Evolutionary conservation across 1,140 invertebrate species (phyloP), one percentile per base, ranked within the genome.

Genomic region (Trachymyrmex cornetzi): DNA sequence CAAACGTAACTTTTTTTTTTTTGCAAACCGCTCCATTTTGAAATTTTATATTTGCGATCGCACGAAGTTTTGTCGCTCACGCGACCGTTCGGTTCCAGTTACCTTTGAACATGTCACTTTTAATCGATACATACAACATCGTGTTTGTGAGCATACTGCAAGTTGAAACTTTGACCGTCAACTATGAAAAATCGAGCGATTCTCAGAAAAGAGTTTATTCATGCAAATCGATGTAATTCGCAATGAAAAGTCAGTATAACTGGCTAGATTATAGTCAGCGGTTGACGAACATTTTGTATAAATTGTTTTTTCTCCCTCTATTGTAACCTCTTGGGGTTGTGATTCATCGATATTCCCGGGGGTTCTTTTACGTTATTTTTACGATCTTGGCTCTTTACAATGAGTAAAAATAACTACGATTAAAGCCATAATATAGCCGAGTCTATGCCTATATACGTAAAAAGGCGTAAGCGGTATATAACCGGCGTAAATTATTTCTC

Each of bases 401-500:
- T 6, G 61, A 30, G 48, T 74, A 30, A 75, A 61, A 82, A 74
- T 74, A 74, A 74, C 22, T 11, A 22, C 80, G 55, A 84, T 84
- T 75, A 84, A 84, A 61, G 67, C 19, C 12, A 22, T 59, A 72
- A 53, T 53, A 90, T 88, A 89, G 88, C 87, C 82, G 85, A 64
- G 81, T 53, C 48, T 44, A 48, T 71, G 30, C 24, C 16, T 30
- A 69, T 71, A 34, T 71, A 71, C 48, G 89, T 69, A 81, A 91
- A 91, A 80, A 87, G 53, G 87, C 71, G 74, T 64, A 71, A 71
- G 86, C 64, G 85, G 77, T 90, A 87, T 87, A 92, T 90, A 91
- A 92, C 90, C 88, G 88, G 86, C 90, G 90, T 91, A 92, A 93
- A 92, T 92, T 92, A 92, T 92, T 90, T 93, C 89, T 87, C 87